Evolutionary conservation across 1,140 invertebrate species (phyloP).

Genomic region (Latrodectus geometricus): DNA sequence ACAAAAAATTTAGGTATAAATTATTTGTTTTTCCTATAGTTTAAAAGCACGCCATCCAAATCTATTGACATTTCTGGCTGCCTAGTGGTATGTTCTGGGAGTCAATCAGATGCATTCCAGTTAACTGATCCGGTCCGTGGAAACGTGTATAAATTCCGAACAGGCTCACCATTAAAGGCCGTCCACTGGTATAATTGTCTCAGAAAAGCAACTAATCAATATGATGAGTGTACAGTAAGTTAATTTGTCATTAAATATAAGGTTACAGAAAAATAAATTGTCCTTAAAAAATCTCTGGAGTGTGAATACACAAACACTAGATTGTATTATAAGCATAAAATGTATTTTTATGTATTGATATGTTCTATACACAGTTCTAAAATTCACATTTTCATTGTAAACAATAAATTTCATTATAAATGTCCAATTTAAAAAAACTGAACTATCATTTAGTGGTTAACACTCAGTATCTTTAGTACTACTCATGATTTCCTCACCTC

Average conservation of each 20-base stretch:
- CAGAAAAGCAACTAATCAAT: constrained; percentile 73
- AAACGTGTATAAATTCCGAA: constrained; percentile 90
- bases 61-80: constrained; percentile 85
- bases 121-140: constrained; percentile 81
- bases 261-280: background rate
- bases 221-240: constrained; percentile 60
- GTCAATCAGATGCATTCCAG: constrained; percentile 84
- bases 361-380: no score
- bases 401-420: no score
- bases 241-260: background rate
- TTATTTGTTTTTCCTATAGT: constrained; percentile 69
- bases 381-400: no score
- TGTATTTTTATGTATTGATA: no score
- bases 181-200: constrained; percentile 82
- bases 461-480: no score
- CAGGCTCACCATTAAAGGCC: constrained; percentile 77
- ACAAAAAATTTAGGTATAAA: no score
- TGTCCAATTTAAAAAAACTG: no score
- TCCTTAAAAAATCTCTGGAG: background rate
- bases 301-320: background rate
- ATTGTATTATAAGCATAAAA: no score
- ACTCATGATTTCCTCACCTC: no score
- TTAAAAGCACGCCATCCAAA: constrained; percentile 87
- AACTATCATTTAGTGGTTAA: no score
- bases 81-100: constrained; percentile 79